Conservation (phyloP, 2,113 vertebrate species). For the Erythrocercus mccallii region DNA sequence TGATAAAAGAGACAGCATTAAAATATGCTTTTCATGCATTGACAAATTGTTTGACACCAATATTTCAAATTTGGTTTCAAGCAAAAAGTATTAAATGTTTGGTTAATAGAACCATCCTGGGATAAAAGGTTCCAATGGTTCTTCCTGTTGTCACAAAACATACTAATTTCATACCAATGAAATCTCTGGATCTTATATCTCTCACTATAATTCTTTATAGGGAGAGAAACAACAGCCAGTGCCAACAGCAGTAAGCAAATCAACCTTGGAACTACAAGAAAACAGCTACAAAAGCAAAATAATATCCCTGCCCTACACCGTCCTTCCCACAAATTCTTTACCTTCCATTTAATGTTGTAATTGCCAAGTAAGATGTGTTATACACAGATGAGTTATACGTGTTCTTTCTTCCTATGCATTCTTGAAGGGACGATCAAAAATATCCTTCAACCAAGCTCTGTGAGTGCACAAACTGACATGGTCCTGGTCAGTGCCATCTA, state of each 20-base stretch:
- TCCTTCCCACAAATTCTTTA: background rate
- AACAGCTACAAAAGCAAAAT: background rate
- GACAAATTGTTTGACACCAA: background rate
- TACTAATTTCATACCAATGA: background rate
- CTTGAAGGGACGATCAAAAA: slow-evolving; percentile 79
- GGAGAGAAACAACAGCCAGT: background rate
- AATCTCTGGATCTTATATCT: background rate
- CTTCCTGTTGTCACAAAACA: background rate
- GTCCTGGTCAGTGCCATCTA: slow-evolving; percentile 70
- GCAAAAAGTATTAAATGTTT: background rate
- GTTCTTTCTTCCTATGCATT: background rate
- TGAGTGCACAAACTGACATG: slow-evolving; percentile 68
- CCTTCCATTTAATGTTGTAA: background rate
- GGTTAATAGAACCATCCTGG: background rate
- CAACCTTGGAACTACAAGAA: background rate
- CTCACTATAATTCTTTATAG: background rate
- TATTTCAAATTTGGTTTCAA: background rate
- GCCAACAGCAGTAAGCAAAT: background rate
- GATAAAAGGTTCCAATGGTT: background rate
- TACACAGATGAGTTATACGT: background rate
- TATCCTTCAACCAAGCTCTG: slow-evolving; percentile 70
- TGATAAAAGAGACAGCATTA: background rate
- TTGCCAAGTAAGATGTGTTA: background rate
- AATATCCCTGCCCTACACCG: background rate
- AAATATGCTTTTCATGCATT: background rate